A percentile compares a stretch with the other conserved stretches of the same genome.
phyloP scores from a whole-genome alignment of 2,113 vertebrate species.

The Rynchops niger region DNA sequence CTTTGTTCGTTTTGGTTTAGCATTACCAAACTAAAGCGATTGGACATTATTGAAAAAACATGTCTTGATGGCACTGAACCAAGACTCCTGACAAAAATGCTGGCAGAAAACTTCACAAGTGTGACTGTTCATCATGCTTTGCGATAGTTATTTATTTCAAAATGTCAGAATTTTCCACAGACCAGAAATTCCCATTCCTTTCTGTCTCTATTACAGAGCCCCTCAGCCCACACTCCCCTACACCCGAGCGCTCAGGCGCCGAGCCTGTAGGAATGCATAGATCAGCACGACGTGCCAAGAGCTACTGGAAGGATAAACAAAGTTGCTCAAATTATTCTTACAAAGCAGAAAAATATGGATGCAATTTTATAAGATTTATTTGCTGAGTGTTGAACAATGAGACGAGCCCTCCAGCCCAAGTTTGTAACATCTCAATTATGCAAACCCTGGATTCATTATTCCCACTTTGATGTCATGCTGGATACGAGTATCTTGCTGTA shows the following conservation, averaged over 20 bases:
- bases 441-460: neutral
- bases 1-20: slow-evolving; percentile 51
- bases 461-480: neutral
- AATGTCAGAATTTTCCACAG: slow-evolving; percentile 53
- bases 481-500: neutral
- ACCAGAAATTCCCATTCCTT: slow-evolving; percentile 25
- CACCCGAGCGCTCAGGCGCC: neutral
- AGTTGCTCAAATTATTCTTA: slow-evolving; percentile 40
- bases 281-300: slow-evolving; percentile 10
- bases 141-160: slow-evolving; percentile 40
- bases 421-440: neutral
- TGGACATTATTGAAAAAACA: slow-evolving; percentile 52
- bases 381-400: slow-evolving; percentile 3
- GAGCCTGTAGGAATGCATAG: neutral
- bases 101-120: slow-evolving; percentile 47
- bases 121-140: slow-evolving; percentile 28
- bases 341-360: slow-evolving; percentile 40
- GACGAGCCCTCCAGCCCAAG: neutral
- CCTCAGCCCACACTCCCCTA: neutral
- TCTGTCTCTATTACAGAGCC: neutral
- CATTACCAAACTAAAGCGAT: neutral
- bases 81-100: slow-evolving; percentile 53
- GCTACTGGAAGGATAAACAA: slow-evolving; percentile 11
- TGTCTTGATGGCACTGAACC: slow-evolving; percentile 51
- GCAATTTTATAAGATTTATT: neutral